Percentiles rank a stretch among this genome's conserved stretches.
These are phyloP conservation scores for Sebastes goodei DNA, from an alignment of 2,797 vertebrate species.

Conservation along the genomic window DNA sequence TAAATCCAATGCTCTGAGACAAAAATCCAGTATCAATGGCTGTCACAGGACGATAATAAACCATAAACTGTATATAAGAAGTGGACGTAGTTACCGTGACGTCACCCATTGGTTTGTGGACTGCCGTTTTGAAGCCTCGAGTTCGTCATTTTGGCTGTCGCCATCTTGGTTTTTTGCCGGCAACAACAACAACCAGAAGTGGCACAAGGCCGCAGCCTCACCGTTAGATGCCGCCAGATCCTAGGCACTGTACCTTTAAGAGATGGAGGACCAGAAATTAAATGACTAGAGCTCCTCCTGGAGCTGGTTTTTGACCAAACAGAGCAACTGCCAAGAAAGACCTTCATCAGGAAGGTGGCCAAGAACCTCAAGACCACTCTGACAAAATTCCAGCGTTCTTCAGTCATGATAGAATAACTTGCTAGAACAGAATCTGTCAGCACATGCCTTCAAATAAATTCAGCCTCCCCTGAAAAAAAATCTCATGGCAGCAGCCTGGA, in stretches of 20 bases:
- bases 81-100: too few relatives aligned
- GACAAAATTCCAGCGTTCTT: conserved; percentile 8
- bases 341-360: not conserved
- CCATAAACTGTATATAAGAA: too few relatives aligned
- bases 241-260: not conserved
- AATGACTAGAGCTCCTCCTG: not conserved
- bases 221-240: too few relatives aligned
- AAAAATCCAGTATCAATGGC: too few relatives aligned
- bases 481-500: not conserved
- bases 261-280: not conserved
- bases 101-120: too few relatives aligned
- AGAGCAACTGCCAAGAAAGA: conserved; percentile 14
- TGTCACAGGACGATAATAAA: rapidly evolving
- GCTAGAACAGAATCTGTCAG: conserved; percentile 11
- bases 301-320: not conserved
- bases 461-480: not conserved
- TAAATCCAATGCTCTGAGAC: too few relatives aligned
- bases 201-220: not conserved
- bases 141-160: too few relatives aligned
- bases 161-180: too few relatives aligned
- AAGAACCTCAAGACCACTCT: conserved; percentile 7
- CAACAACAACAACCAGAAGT: too few relatives aligned
- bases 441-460: not conserved
- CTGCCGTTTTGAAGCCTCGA: too few relatives aligned
- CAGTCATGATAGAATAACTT: conserved; percentile 7